Conservation (phyloP, 2,113 vertebrate species). For the Manacus vitellinus region DNA sequence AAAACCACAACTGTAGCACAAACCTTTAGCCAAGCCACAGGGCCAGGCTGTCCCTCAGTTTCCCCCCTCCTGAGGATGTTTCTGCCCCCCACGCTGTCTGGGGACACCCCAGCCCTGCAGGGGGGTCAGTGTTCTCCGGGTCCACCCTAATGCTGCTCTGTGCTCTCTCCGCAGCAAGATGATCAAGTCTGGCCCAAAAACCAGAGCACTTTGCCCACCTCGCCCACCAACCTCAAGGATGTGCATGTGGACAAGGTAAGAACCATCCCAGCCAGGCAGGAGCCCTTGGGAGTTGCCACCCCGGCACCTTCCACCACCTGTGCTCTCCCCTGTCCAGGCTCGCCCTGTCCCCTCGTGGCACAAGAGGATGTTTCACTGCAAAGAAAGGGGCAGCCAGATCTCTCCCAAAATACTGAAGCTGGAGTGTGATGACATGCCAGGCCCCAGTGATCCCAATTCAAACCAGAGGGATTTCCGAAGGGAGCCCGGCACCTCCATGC, state of each 20-base stretch:
- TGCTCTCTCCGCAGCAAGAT: not conserved
- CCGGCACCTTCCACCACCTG: accelerated
- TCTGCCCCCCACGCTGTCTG: accelerated
- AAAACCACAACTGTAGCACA: accelerated
- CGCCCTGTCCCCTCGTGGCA: accelerated
- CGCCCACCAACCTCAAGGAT: not conserved
- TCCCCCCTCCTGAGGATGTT: not conserved
- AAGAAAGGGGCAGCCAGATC: not conserved
- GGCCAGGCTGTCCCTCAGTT: not conserved
- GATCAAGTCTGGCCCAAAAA: not conserved
- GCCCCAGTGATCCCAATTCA: accelerated
- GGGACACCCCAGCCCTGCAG: not conserved
- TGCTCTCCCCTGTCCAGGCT: not conserved
- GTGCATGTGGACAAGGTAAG: not conserved
- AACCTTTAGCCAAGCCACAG: not conserved
- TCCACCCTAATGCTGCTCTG: not conserved
- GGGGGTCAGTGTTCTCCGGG: not conserved
- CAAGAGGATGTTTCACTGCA: not conserved
- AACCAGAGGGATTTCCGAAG: not conserved
- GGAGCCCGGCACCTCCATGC: not conserved
- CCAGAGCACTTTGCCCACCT: not conserved
- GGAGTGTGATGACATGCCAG: not conserved
- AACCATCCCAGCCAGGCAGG: accelerated
- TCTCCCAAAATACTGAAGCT: slow-evolving; percentile 60
- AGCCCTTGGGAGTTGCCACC: not conserved